phyloP scores from a whole-genome alignment of 2,888 invertebrate genomes.

The Dasysyrphus albostriatus region DNA sequence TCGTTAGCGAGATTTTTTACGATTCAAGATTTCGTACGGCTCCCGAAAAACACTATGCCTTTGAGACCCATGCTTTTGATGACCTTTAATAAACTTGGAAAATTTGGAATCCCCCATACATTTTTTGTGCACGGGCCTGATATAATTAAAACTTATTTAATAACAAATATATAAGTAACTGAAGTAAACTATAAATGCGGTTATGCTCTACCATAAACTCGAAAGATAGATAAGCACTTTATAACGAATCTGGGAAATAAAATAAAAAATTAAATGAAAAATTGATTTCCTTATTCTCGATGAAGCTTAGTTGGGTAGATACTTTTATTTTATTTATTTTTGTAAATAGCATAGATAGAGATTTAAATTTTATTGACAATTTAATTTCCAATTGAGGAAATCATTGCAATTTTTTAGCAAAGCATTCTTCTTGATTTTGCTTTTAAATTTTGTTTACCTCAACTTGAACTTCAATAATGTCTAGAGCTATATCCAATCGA shows the following conservation, averaged over 20 bases:
- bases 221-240: slow-evolving; percentile 10
- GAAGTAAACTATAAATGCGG: neutral
- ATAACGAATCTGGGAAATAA: neutral
- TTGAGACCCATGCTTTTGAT: too few species aligned
- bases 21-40: too few species aligned
- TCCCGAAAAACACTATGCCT: too few species aligned
- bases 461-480: slow-evolving; percentile 45
- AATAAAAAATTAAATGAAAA: neutral
- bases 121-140: too few species aligned
- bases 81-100: too few species aligned
- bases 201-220: slow-evolving; percentile 3
- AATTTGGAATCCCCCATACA: too few species aligned
- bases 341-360: slow-evolving; percentile 1
- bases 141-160: neutral
- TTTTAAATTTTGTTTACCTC: slow-evolving; percentile 10
- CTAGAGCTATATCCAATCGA: neutral
- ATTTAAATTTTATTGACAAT: slow-evolving; percentile 34
- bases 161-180: neutral
- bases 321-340: neutral
- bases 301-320: neutral
- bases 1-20: too few species aligned
- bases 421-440: slow-evolving; percentile 44
- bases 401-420: neutral
- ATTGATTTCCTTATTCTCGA: slow-evolving; percentile 36
- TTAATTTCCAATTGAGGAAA: slow-evolving; percentile 58